A percentile compares a stretch with the other conserved stretches of the same genome.
Conservation (phyloP, 37 sponge, comb jelly and placozoan species). For the Ephydatia muelleri region DNA sequence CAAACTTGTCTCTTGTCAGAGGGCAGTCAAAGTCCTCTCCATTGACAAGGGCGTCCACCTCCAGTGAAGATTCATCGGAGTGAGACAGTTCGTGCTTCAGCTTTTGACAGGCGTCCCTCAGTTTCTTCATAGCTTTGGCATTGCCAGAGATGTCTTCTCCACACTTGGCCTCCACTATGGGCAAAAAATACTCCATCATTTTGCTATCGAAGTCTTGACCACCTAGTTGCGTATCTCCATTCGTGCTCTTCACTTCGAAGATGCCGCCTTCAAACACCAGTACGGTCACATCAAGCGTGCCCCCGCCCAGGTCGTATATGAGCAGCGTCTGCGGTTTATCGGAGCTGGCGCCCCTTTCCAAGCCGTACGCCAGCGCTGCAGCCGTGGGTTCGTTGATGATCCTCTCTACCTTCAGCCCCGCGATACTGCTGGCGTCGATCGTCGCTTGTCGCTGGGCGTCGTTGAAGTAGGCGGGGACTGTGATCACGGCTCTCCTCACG, state of each 20-base stretch:
- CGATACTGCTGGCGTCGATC: slow-evolving; percentile 84
- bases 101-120: slow-evolving; percentile 80
- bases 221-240: slow-evolving; percentile 89
- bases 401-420: slow-evolving; percentile 85
- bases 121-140: slow-evolving; percentile 82
- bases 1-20: slow-evolving; percentile 84
- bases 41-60: slow-evolving; percentile 83
- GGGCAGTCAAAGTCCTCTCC: slow-evolving; percentile 89
- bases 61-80: slow-evolving; percentile 69
- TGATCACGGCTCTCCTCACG: slow-evolving; percentile 75
- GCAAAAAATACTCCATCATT: slow-evolving; percentile 73
- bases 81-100: slow-evolving; percentile 92
- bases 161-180: slow-evolving; percentile 65
- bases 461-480: slow-evolving; percentile 96
- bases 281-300: slow-evolving; percentile 91
- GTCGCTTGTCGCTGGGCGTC: slow-evolving; percentile 97
- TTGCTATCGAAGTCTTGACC: slow-evolving; percentile 94
- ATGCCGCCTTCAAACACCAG: slow-evolving; percentile 76
- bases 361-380: slow-evolving; percentile 96
- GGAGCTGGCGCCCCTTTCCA: slow-evolving; percentile 59
- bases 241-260: slow-evolving; percentile 94
- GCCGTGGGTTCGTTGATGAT: slow-evolving; percentile 99
- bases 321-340: slow-evolving; percentile 55
- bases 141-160: slow-evolving; percentile 73
- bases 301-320: slow-evolving; percentile 93